These are phyloP conservation scores for Ammodramus savannarum DNA, from an alignment of 2,113 vertebrate species.

Conservation along the genomic window DNA sequence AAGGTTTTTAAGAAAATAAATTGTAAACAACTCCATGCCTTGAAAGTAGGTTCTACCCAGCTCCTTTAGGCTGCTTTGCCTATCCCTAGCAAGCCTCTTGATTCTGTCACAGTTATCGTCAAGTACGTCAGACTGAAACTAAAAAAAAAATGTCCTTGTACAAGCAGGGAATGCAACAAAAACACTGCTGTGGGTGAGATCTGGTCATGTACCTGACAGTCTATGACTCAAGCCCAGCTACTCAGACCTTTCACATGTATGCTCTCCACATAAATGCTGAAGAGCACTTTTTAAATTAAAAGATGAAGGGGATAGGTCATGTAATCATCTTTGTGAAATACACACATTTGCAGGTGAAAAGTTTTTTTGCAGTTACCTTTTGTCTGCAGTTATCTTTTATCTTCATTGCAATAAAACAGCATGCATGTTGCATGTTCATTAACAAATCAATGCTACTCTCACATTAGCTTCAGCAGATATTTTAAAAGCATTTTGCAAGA, in stretches of 20 bases:
- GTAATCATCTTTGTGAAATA: not conserved
- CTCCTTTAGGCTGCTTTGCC: not conserved
- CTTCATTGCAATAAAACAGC: not conserved
- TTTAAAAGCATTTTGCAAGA: not conserved
- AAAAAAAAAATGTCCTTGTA: not conserved
- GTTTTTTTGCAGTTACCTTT: not conserved
- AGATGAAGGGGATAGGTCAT: not conserved
- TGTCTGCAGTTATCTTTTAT: not conserved
- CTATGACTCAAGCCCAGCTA: not conserved
- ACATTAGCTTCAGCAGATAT: not conserved
- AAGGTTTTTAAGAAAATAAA: not conserved
- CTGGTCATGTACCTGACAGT: not conserved
- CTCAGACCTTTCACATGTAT: not conserved
- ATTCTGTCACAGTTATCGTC: not conserved
- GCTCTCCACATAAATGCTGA: not conserved
- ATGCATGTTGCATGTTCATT: not conserved
- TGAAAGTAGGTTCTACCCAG: not conserved
- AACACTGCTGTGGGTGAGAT: not conserved
- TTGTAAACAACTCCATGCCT: not conserved
- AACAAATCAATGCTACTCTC: not conserved
- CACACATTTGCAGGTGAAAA: not conserved
- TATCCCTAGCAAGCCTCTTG: not conserved
- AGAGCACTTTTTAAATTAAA: not conserved
- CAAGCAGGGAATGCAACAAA: not conserved
- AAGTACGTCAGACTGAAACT: not conserved